Evolutionary conservation across 2,797 vertebrate species (phyloP).

Genomic region (Poeciliopsis presidionis): DNA sequence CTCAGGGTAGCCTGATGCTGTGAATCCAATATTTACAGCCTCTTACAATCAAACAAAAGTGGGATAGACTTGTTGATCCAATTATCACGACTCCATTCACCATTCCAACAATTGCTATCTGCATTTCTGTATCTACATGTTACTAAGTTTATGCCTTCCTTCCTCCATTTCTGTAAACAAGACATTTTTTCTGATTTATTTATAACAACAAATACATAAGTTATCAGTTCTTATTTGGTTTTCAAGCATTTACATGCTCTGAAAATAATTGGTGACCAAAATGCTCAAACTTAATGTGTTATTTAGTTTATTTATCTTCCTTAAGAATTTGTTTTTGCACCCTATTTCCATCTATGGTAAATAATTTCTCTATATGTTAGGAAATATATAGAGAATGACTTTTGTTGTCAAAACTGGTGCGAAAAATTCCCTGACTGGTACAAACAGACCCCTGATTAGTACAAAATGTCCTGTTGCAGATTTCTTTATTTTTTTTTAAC

Average conservation of each 20-base stretch:
- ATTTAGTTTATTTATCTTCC: background rate
- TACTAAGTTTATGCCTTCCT: background rate
- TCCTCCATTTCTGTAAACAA: background rate
- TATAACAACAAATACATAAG: background rate
- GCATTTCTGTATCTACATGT: background rate
- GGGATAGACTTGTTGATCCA: conserved; percentile 2
- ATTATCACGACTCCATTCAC: background rate
- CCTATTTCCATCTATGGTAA: background rate
- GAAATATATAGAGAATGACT: background rate
- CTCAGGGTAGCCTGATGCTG: background rate
- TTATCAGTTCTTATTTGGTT: background rate
- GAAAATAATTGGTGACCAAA: background rate
- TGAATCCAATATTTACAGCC: background rate
- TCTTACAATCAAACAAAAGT: background rate
- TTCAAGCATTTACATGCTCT: background rate
- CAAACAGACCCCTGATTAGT: background rate
- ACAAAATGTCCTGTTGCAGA: background rate
- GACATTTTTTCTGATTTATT: background rate
- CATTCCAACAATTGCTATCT: background rate
- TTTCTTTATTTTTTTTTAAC: background rate
- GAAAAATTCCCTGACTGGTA: background rate
- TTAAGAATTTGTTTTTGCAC: background rate
- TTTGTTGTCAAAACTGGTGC: background rate
- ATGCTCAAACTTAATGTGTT: background rate
- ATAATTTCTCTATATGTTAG: background rate